Evolutionary conservation across 2,797 vertebrate species (phyloP).

Genomic region (Danio choprae): DNA sequence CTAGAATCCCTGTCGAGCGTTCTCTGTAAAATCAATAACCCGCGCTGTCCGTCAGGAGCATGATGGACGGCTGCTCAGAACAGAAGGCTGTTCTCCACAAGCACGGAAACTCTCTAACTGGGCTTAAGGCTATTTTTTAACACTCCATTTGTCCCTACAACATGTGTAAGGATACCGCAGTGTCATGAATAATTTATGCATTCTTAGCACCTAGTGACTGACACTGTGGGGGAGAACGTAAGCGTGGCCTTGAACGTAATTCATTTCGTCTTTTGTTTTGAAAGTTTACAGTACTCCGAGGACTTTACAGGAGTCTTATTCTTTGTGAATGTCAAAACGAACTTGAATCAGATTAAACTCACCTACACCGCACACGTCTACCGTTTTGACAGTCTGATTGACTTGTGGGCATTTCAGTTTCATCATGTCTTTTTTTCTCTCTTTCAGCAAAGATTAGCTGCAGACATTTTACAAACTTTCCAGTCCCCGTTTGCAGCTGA

Average conservation of each 20-base stretch:
- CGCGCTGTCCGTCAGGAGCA: slow-evolving; percentile 53
- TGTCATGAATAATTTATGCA: slow-evolving; percentile 61
- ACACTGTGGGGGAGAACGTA: slow-evolving; percentile 32
- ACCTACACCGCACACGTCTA: slow-evolving; percentile 10
- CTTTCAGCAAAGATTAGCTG: background rate
- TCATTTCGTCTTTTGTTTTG: slow-evolving; percentile 47
- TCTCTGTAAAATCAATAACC: slow-evolving; percentile 61
- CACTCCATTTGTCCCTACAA: slow-evolving; percentile 58
- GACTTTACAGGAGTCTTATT: slow-evolving; percentile 4
- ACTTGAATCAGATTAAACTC: slow-evolving; percentile 34
- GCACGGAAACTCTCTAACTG: slow-evolving; percentile 44
- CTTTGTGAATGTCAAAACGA: slow-evolving; percentile 22
- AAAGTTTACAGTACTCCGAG: slow-evolving; percentile 27
- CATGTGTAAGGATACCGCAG: slow-evolving; percentile 56
- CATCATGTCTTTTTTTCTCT: background rate
- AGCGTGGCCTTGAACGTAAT: slow-evolving; percentile 46
- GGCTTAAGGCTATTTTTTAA: slow-evolving; percentile 60
- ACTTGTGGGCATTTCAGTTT: slow-evolving; percentile 1
- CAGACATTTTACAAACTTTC: background rate
- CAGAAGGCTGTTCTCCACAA: slow-evolving; percentile 37
- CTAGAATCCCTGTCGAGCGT: slow-evolving; percentile 53
- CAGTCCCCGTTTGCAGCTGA: background rate
- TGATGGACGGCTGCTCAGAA: slow-evolving; percentile 57
- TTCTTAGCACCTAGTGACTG: slow-evolving; percentile 47
- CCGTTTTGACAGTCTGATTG: slow-evolving; percentile 21